phyloP scores from a whole-genome alignment of 2,113 vertebrate genomes.

The Peromyscus leucopus region DNA sequence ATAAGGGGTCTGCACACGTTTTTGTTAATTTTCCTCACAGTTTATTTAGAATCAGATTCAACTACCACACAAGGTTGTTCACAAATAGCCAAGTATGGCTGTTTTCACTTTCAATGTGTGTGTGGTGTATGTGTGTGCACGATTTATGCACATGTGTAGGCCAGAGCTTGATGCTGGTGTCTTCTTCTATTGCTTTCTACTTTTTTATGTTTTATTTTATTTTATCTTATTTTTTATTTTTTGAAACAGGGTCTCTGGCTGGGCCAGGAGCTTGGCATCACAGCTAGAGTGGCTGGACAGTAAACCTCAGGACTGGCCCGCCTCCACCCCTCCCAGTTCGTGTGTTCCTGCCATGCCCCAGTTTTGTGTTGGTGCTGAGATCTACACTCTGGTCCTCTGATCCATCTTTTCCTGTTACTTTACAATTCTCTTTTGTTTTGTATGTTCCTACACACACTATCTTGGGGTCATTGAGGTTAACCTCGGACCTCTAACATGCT shows the following conservation, averaged over 20 bases:
- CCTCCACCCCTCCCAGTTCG: neutral
- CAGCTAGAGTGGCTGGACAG: neutral
- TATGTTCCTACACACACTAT: fast-evolving
- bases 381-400: neutral
- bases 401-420: too few relatives aligned
- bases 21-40: neutral
- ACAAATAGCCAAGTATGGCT: neutral
- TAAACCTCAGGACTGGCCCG: neutral
- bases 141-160: neutral
- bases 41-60: neutral
- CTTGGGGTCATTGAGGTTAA: neutral
- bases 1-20: fast-evolving
- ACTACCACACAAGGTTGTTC: fast-evolving
- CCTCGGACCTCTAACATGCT: neutral
- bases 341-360: neutral
- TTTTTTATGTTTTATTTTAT: neutral
- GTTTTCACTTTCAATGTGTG: neutral
- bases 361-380: neutral
- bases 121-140: neutral
- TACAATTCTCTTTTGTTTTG: neutral
- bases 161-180: neutral
- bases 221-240: neutral
- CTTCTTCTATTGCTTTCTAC: too few relatives aligned
- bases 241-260: neutral
- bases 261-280: neutral